Conservation (phyloP, 1,140 invertebrate genomes). For the Drosophila nebulosa region DNA sequence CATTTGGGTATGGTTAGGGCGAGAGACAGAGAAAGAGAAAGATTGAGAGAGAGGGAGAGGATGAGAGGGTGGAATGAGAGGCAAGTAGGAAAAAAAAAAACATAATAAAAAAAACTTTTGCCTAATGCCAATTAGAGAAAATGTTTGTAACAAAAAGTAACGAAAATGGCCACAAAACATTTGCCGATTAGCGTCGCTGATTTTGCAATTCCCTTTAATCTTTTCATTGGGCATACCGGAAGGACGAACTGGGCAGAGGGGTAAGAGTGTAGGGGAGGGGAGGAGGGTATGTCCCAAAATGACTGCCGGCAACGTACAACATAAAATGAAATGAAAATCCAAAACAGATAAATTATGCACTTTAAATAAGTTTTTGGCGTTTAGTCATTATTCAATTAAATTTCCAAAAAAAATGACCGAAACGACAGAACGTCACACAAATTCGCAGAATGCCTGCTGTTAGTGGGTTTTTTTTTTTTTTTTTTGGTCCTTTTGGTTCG, state of each 20-base stretch:
- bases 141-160: conserved; percentile 6
- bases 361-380: conserved; percentile 53
- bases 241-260: not conserved
- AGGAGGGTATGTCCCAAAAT: conserved; percentile 4
- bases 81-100: not conserved
- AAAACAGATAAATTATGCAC: conserved; percentile 42
- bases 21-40: conserved; percentile 2
- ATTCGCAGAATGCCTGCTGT: not conserved
- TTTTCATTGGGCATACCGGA: conserved; percentile 15
- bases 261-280: too few relatives aligned
- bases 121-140: conserved; percentile 67
- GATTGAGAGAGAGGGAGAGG: too few relatives aligned
- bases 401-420: not conserved
- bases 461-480: too few relatives aligned
- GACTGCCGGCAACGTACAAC: conserved; percentile 25
- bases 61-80: not conserved
- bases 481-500: too few relatives aligned
- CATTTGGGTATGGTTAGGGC: not conserved
- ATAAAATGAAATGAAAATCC: conserved; percentile 39
- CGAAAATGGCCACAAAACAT: conserved; percentile 43
- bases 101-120: conserved; percentile 28
- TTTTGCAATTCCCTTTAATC: conserved; percentile 66
- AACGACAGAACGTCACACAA: not conserved
- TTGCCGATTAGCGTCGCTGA: conserved; percentile 56
- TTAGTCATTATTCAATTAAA: conserved; percentile 64